Evolutionary conservation across 1,140 invertebrate genomes (phyloP), one percentile per base, ranked within the genome.

Genomic region (Drosophila orosa): DNA sequence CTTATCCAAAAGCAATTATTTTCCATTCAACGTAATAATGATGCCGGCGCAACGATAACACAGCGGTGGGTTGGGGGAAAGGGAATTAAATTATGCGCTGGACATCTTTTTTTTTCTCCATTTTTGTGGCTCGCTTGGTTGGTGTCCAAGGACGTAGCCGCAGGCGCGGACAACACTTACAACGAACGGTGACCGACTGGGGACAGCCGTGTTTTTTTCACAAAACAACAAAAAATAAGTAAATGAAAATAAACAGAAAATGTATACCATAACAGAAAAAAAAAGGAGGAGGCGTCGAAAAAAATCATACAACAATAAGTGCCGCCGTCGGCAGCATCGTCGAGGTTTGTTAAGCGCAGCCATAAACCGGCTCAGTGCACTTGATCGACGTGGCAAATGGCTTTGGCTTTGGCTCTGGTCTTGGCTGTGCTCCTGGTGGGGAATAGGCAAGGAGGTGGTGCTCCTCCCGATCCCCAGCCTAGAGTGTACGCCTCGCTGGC

Each of bases 1-100:
- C 84, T 78, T 89, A 87, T 87, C 84, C 84, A 87, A 89, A 87
- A 87, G 84, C 87, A 87, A 87, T 87, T 87, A 87, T 89, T 84
- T 87, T 89, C 84, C 84, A 89, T 87, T 87, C 82, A 87, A 89
- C 80, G 73, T 78, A 87, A 87, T 89, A 87, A 87, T 89, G 84
- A 87, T 74, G 83, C 63, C 73, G 42, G 40, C 72, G 61, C 61
- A 83, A 59, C 66, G 84, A 83, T 89, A 87, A 80, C 79, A 79
- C 50, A 54, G 50, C 48, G 12, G 63, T 52, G 56, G 52, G 56
- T 33, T 35, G 3, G 22, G 29, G 31, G 55, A 24, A 10, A 27
- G 45, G 57, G 76, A 84, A 87, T 87, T 74, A 84, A 87, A 84
- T 87, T 87, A 87, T 80, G 80, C 77, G 73, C 65, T 60, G 72